phyloP scores from a whole-genome alignment of 2,888 invertebrate species.

The Dolichomitus sp. region DNA sequence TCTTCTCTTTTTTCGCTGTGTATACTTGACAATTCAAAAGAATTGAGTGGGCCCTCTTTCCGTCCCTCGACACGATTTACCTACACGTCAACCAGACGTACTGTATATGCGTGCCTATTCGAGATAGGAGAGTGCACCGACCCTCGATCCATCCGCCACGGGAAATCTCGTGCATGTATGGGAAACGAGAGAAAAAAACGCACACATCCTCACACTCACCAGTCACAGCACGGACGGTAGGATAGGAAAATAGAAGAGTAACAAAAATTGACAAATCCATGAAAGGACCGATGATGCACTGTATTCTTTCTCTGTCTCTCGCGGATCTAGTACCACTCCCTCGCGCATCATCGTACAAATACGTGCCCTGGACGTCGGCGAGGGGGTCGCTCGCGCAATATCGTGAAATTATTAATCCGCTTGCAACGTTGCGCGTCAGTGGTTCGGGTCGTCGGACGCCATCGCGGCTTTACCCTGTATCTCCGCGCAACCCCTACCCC shows the following conservation, averaged over 20 bases:
- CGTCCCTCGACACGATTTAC: constrained; percentile 31
- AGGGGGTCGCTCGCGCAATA: constrained; percentile 49
- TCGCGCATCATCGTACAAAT: constrained; percentile 34
- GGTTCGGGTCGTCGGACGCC: constrained; percentile 65
- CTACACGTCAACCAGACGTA: constrained; percentile 28
- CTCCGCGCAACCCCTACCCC: constrained; percentile 11
- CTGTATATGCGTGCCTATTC: constrained; percentile 21
- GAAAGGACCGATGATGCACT: constrained; percentile 54
- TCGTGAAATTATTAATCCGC: constrained; percentile 74
- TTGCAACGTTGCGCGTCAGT: constrained; percentile 63
- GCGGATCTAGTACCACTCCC: neutral
- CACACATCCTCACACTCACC: constrained; percentile 1
- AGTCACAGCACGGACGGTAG: neutral
- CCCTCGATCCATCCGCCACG: constrained; percentile 41
- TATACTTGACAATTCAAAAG: constrained; percentile 26
- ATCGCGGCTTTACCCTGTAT: constrained; percentile 38
- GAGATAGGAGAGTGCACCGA: constrained; percentile 45
- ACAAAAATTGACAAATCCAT: constrained; percentile 51
- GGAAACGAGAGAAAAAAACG: neutral
- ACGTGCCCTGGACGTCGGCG: constrained; percentile 36
- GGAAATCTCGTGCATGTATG: constrained; percentile 25
- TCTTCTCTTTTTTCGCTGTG: constrained; percentile 17
- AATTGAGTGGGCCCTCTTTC: constrained; percentile 17
- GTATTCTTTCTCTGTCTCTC: constrained; percentile 31
- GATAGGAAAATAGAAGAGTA: constrained; percentile 32